These are phyloP conservation scores for Drosophila borealis DNA, from an alignment of 2,888 invertebrate genomes.

Conservation along the genomic window DNA sequence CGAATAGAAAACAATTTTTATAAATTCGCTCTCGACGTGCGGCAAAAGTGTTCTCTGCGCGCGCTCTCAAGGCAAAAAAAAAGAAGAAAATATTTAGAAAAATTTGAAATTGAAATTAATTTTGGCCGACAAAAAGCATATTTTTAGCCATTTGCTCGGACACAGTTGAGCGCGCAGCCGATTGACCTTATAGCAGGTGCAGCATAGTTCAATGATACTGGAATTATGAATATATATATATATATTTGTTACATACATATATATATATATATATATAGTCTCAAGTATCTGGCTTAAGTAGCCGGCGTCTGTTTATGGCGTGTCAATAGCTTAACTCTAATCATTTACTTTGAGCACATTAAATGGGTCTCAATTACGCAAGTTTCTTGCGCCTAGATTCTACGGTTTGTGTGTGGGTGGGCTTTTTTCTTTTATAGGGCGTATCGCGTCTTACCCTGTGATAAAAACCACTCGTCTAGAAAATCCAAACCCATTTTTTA, in stretches of 20 bases:
- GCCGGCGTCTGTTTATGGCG: conserved; percentile 25
- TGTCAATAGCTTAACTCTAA: conserved; percentile 9
- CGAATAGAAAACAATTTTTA: conserved; percentile 26
- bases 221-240: conserved; percentile 51
- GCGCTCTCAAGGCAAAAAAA: conserved; percentile 27
- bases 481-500: conserved; percentile 82
- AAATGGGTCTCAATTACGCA: conserved; percentile 70
- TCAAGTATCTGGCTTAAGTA: conserved; percentile 13
- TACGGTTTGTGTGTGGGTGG: conserved; percentile 12
- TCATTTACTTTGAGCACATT: conserved; percentile 28
- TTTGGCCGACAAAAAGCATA: conserved; percentile 73
- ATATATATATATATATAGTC: not conserved
- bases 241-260: conserved; percentile 2
- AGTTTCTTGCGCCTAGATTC: conserved; percentile 38
- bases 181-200: conserved; percentile 76
- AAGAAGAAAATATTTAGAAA: conserved; percentile 35
- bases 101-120: conserved; percentile 72
- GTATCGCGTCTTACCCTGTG: conserved; percentile 81
- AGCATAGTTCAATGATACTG: conserved; percentile 73
- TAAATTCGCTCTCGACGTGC: conserved; percentile 16
- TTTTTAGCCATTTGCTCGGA: conserved; percentile 63
- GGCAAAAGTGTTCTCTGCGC: conserved; percentile 6
- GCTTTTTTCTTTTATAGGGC: conserved; percentile 8
- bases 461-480: conserved; percentile 84
- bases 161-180: conserved; percentile 35